Evolutionary conservation across 2,888 invertebrate species (phyloP), one percentile per base, ranked within the genome.

Genomic region (Antitype chi): DNA sequence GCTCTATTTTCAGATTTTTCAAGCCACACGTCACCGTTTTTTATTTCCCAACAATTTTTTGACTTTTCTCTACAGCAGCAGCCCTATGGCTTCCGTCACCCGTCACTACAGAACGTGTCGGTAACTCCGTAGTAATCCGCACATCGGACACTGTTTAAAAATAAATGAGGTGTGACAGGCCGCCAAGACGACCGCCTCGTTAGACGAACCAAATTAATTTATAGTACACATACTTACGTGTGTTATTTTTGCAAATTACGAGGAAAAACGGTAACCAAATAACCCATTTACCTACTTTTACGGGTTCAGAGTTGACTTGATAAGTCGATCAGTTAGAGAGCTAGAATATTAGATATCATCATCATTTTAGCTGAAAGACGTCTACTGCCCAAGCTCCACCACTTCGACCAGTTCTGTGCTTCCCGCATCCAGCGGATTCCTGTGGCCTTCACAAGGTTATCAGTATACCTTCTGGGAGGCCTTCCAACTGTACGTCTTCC

Each of bases 141-240:
- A 78, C 87, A 80, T 84, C 76, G 84, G 81, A 81, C 87, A 80
- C 77, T 84, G 94, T 94, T 94, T 94, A 94, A 94, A 95, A 95
- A 95, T 95, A 95, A 94, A 95, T 93, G 90, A 93, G 87, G 91
- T 90, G 93, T 92, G 91, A 91, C 92, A 87, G 70, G 72, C 73
- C 60, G 90, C 90, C 88, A 74, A 84, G 82, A 88, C 85, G 78
- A 84, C 76, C 86, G 84, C 86, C 91, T 93, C 93, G 92, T 93
- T 92, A 93, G 90, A 81, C 76, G 84, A 80, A 78, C 86, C 84
- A 88, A 91, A 92, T 92, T 93, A 92, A 93, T 93, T 92, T 93
- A 91, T 72, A 72, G 15, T 60, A 69, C 77, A 80, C 70, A 81
- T 71, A 77, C 63, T 68, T 70, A 53, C 1, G 52, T 52, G 71